These are phyloP conservation scores for Meteorus colon DNA, from an alignment of 2,888 invertebrate genomes.

Conservation along the genomic window DNA sequence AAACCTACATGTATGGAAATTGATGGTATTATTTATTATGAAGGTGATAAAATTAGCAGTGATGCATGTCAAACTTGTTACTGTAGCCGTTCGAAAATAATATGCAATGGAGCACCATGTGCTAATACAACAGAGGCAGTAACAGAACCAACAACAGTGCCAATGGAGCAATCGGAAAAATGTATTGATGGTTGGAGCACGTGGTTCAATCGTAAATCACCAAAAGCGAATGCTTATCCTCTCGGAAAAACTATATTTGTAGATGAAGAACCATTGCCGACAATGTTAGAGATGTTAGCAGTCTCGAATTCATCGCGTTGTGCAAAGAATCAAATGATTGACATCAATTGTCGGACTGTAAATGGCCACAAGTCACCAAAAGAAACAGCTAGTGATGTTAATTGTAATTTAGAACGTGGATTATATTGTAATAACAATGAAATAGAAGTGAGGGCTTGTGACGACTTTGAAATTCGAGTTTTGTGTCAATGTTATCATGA, in stretches of 20 bases:
- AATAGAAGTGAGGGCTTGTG: conserved; percentile 74
- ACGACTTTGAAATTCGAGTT: conserved; percentile 89
- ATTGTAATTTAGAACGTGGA: conserved; percentile 84
- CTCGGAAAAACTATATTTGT: conserved; percentile 34
- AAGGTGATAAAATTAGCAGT: conserved; percentile 84
- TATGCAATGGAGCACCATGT: conserved; percentile 85
- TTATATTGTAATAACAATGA: conserved; percentile 77
- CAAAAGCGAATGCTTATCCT: conserved; percentile 56
- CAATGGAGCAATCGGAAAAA: conserved; percentile 69
- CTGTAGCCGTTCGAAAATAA: conserved; percentile 81
- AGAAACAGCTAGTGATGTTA: conserved; percentile 83
- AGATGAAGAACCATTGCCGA: conserved; percentile 79
- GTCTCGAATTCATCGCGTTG: conserved; percentile 76
- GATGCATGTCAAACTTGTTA: conserved; percentile 88
- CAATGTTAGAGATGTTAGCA: conserved; percentile 75
- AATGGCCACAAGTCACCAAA: conserved; percentile 78
- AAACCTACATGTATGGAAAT: conserved; percentile 81
- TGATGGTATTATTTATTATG: conserved; percentile 79
- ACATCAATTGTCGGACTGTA: conserved; percentile 85
- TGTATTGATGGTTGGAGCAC: conserved; percentile 86
- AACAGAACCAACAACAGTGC: conserved; percentile 50
- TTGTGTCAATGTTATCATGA: conserved; percentile 78
- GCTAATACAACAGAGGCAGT: conserved; percentile 50
- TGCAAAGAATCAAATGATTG: conserved; percentile 77
- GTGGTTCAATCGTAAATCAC: conserved; percentile 82